Percentiles rank a stretch among this genome's conserved stretches.
These are phyloP conservation scores for Macrocentrus cingulum DNA, from an alignment of 1,140 invertebrate species.

Conservation along the genomic window DNA sequence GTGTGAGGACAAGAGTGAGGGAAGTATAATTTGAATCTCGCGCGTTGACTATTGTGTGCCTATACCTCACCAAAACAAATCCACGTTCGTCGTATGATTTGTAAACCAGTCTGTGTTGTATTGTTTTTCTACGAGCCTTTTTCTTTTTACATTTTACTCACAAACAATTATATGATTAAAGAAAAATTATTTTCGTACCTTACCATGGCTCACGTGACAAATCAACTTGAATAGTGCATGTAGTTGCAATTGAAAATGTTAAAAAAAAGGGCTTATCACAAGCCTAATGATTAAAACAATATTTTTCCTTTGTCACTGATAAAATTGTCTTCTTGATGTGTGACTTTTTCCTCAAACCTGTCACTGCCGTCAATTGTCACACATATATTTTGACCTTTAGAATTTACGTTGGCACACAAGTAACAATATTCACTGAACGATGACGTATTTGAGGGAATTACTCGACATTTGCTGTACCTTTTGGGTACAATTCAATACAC, in stretches of 20 bases:
- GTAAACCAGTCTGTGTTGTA: no score
- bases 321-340: no score
- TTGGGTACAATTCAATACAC: slow-evolving; percentile 14
- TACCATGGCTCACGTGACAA: slow-evolving; percentile 48
- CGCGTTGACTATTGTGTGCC: slow-evolving; percentile 4
- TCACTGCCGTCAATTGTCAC: no score
- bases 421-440: no score
- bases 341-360: no score
- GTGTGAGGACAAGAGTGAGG: background rate
- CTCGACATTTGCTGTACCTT: no score
- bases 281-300: background rate
- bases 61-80: slow-evolving; percentile 26
- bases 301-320: slow-evolving; percentile 1
- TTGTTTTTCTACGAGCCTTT: no score
- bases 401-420: no score
- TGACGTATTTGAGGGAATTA: no score
- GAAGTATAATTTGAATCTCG: slow-evolving; percentile 22
- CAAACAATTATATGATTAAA: background rate
- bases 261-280: slow-evolving; percentile 13
- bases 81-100: slow-evolving; percentile 12
- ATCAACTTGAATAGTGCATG: slow-evolving; percentile 16
- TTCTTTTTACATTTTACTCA: no score
- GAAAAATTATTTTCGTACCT: slow-evolving; percentile 50
- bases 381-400: no score
- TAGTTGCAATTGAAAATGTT: slow-evolving; percentile 8